Percentiles rank a stretch among this genome's conserved stretches.
Evolutionary conservation across 2,797 vertebrate genomes (phyloP).

Genomic region (Lacerta bilineata): DNA sequence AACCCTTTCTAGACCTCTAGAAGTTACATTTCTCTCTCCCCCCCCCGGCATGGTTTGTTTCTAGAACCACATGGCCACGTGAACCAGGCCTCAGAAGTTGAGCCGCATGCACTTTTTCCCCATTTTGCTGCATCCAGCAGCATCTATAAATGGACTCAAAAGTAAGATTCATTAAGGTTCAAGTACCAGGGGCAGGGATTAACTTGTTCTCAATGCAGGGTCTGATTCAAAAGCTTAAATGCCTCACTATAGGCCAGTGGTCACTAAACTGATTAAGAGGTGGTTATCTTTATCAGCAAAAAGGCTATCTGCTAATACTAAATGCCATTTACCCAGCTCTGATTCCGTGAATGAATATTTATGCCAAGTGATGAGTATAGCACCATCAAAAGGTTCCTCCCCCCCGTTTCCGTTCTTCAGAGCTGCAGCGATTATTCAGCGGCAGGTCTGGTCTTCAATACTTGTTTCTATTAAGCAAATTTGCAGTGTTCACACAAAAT

Average conservation of each 20-base stretch:
- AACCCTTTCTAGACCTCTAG: not conserved
- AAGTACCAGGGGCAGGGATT: constrained; percentile 28
- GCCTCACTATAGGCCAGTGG: constrained; percentile 67
- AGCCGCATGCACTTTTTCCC: not conserved
- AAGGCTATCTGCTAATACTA: constrained; percentile 74
- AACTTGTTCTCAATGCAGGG: not conserved
- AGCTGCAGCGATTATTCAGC: constrained; percentile 71
- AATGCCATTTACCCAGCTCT: constrained; percentile 77
- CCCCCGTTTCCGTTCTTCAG: constrained; percentile 56
- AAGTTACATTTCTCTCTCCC: not conserved
- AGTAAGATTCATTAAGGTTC: not conserved
- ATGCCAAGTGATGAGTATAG: constrained; percentile 75
- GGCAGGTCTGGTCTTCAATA: constrained; percentile 65
- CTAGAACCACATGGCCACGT: not conserved
- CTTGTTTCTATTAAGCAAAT: constrained; percentile 76
- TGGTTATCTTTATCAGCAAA: constrained; percentile 74
- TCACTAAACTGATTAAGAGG: constrained; percentile 76
- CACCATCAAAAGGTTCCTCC: constrained; percentile 71
- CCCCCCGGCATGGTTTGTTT: not conserved
- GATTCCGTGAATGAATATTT: constrained; percentile 78
- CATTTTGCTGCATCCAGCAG: not conserved
- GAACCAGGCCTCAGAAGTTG: constrained; percentile 24
- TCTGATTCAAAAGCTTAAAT: constrained; percentile 64
- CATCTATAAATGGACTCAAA: constrained; percentile 21
- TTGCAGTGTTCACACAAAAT: constrained; percentile 66